Evolutionary conservation across 1,140 invertebrate genomes (phyloP).

Genomic region (Lerema accius): DNA sequence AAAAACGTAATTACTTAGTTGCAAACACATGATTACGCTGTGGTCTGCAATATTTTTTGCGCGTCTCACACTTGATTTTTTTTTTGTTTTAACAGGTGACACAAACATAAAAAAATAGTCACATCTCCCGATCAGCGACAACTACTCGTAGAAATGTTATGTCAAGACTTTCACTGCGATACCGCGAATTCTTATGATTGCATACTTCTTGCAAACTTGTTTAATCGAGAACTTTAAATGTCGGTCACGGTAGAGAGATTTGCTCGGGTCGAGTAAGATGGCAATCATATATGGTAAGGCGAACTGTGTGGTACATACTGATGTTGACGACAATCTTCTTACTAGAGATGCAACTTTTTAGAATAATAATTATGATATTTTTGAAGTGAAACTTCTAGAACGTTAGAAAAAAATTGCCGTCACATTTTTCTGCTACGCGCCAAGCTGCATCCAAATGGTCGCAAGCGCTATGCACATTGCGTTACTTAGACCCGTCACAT

Average conservation of each 20-base stretch:
- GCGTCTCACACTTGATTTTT: constrained; percentile 3
- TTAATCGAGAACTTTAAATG: constrained; percentile 33
- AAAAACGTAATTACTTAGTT: too few relatives aligned
- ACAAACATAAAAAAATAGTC: too few relatives aligned
- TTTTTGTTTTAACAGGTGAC: too few relatives aligned
- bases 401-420: too few relatives aligned
- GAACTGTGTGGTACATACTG: constrained; percentile 7
- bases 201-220: constrained; percentile 31
- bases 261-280: constrained; percentile 10
- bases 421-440: too few relatives aligned
- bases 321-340: not conserved
- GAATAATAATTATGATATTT: too few relatives aligned
- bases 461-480: too few relatives aligned
- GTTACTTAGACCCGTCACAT: too few relatives aligned
- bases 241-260: constrained; percentile 37
- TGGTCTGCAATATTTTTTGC: too few relatives aligned
- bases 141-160: constrained; percentile 16
- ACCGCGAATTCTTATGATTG: constrained; percentile 38
- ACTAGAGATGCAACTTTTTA: not conserved
- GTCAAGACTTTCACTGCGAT: constrained; percentile 35
- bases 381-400: too few relatives aligned
- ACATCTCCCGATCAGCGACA: not conserved
- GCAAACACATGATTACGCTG: too few relatives aligned
- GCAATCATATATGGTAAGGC: not conserved
- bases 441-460: too few relatives aligned